Evolutionary conservation across 2,797 vertebrate genomes (phyloP).

Genomic region (Chelonia mydas): DNA sequence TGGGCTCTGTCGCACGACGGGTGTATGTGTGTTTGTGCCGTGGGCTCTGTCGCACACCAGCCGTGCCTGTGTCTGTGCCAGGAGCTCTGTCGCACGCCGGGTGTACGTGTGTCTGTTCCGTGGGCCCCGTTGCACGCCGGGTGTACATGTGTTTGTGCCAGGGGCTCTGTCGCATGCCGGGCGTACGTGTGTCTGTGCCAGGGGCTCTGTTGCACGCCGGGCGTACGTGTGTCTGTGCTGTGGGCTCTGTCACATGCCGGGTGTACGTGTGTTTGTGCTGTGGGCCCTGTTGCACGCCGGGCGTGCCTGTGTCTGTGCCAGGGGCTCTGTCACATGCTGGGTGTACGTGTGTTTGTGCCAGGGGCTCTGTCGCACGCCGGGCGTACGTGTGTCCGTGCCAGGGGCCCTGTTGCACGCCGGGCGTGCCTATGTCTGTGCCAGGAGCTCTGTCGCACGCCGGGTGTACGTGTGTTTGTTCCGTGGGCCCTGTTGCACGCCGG

Average conservation of each 20-base stretch:
- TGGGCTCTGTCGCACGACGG: not conserved
- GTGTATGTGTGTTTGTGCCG: not conserved
- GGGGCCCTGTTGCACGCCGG: not conserved
- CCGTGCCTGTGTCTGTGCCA: too few relatives aligned
- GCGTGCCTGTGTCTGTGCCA: not conserved
- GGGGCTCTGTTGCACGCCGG: too few relatives aligned
- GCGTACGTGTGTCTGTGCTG: not conserved
- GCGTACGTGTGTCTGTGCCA: not conserved
- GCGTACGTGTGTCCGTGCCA: not conserved
- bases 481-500: too few relatives aligned
- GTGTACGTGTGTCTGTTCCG: rapidly evolving
- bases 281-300: not conserved
- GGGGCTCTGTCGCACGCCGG: not conserved
- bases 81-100: too few relatives aligned
- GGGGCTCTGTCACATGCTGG: not conserved
- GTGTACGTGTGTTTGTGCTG: not conserved
- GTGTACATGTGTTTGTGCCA: not conserved
- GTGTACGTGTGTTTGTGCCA: not conserved
- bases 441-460: not conserved
- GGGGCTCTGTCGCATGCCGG: not conserved
- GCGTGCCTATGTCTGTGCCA: not conserved
- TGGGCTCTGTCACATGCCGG: not conserved
- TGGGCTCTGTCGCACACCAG: too few relatives aligned
- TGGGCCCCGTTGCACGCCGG: rapidly evolving
- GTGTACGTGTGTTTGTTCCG: not conserved